These are phyloP conservation scores for Myotis myotis DNA, from an alignment of 2,797 vertebrate genomes.

Conservation along the genomic window DNA sequence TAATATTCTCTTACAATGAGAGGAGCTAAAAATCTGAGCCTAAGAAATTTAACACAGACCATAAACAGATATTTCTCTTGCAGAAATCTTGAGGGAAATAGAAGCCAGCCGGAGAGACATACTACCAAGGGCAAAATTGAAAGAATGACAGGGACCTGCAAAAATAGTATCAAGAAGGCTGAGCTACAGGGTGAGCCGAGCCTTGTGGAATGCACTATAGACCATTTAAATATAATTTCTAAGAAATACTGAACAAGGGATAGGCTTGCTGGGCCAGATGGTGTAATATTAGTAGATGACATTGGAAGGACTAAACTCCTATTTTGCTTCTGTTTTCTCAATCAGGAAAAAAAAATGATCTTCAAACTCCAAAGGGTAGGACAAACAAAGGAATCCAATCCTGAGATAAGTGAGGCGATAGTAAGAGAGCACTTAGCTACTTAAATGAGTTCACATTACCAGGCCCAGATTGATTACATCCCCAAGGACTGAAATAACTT, in stretches of 20 bases:
- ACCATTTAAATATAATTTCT: slow-evolving; percentile 66
- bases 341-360: slow-evolving; percentile 77
- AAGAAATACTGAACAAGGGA: slow-evolving; percentile 40
- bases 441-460: slow-evolving; percentile 68
- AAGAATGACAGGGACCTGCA: slow-evolving; percentile 3
- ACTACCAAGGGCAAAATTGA: slow-evolving; percentile 16
- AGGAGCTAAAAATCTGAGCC: not conserved
- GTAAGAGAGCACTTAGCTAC: slow-evolving; percentile 72
- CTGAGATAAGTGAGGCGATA: slow-evolving; percentile 65
- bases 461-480: slow-evolving; percentile 52
- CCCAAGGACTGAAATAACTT: slow-evolving; percentile 39
- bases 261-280: slow-evolving; percentile 54
- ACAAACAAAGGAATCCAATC: slow-evolving; percentile 73
- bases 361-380: slow-evolving; percentile 70
- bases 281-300: slow-evolving; percentile 72
- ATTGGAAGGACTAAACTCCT: slow-evolving; percentile 67
- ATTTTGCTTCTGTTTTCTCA: slow-evolving; percentile 79
- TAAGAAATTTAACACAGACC: not conserved
- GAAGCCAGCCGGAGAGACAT: not conserved
- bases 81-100: not conserved
- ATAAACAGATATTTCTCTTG: not conserved
- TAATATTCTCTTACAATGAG: not conserved
- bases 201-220: slow-evolving; percentile 44
- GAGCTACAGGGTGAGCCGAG: not conserved
- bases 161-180: not conserved